Evolutionary conservation across 2,888 invertebrate species (phyloP).

Genomic region (Colostygia pectinataria): DNA sequence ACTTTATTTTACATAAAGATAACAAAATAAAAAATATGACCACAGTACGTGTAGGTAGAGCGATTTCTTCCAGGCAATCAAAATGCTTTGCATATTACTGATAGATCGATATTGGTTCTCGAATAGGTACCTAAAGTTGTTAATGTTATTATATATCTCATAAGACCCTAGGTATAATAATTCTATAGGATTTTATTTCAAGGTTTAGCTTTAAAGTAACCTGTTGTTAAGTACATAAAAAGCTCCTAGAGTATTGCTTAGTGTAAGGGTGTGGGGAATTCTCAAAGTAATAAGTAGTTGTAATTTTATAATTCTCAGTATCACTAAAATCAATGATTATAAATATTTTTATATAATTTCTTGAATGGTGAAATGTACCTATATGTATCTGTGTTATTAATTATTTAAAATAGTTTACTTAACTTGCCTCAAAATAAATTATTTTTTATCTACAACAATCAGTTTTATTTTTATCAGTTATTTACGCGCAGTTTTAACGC

Average conservation of each 20-base stretch:
- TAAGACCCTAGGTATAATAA: too few species aligned
- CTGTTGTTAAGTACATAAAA: constrained; percentile 14
- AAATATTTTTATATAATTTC: neutral
- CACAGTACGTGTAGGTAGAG: too few species aligned
- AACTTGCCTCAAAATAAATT: constrained; percentile 25
- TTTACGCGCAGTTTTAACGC: too few species aligned
- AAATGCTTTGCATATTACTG: too few species aligned
- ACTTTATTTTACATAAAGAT: too few species aligned
- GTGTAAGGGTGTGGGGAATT: constrained; percentile 24
- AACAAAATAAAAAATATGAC: too few species aligned
- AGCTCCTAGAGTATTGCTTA: constrained; percentile 18
- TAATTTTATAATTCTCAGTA: too few species aligned
- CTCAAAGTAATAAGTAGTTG: neutral
- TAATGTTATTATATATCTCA: neutral
- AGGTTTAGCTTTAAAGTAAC: neutral
- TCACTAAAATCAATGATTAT: neutral
- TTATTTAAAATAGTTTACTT: constrained; percentile 6
- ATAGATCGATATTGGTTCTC: too few species aligned
- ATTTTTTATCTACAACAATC: constrained; percentile 15
- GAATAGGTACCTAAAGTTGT: too few species aligned
- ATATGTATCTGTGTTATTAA: too few species aligned
- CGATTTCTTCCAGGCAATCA: too few species aligned
- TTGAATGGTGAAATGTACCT: too few species aligned
- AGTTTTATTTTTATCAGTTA: neutral
- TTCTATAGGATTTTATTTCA: neutral